Evolutionary conservation across 2,113 vertebrate species (phyloP).

Genomic region (Heptranchias perlo): DNA sequence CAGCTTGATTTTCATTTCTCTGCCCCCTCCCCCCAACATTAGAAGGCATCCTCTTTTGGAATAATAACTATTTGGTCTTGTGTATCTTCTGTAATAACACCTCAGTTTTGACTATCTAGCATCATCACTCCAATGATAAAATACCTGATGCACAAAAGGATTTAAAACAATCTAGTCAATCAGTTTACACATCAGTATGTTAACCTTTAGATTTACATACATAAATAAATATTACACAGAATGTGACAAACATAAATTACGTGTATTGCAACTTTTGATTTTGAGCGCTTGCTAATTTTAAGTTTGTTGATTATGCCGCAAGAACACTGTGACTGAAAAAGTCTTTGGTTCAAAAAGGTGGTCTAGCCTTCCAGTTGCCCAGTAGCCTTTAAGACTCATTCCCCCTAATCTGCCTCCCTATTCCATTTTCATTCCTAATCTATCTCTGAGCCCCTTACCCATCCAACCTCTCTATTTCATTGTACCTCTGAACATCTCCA

Average conservation of each 20-base stretch:
- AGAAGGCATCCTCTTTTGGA: neutral
- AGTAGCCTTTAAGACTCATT: neutral
- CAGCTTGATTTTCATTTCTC: neutral
- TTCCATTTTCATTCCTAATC: neutral
- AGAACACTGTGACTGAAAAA: neutral
- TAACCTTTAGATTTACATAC: neutral
- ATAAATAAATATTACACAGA: neutral
- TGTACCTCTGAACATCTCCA: neutral
- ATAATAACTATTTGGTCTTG: neutral
- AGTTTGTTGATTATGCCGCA: neutral
- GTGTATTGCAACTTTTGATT: neutral
- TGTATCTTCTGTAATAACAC: neutral
- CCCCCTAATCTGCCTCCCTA: neutral
- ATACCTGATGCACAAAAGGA: no score
- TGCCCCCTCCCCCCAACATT: neutral
- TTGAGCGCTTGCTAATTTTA: neutral
- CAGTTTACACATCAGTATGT: neutral
- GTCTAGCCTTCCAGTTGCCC: neutral
- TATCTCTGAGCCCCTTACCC: neutral
- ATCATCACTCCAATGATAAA: neutral
- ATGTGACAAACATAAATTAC: neutral
- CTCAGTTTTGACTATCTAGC: neutral
- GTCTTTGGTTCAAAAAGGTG: neutral
- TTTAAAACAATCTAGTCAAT: neutral
- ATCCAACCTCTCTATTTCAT: neutral